Evolutionary conservation across 1,140 invertebrate species (phyloP).

Genomic region (Ganaspis sp.): DNA sequence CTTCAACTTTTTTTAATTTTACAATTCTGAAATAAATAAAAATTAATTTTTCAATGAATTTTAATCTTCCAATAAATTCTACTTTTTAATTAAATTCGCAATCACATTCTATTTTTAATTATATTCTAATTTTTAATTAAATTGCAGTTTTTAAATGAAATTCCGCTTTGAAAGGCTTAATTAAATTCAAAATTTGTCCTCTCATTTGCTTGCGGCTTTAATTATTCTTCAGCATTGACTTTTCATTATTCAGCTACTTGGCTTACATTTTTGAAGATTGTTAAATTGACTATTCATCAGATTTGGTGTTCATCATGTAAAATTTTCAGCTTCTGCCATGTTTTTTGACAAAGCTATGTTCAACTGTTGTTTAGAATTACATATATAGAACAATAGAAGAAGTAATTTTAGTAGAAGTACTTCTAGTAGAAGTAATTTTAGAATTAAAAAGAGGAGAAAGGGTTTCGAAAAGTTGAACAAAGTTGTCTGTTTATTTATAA

Average conservation of each 20-base stretch:
- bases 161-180: too few species aligned
- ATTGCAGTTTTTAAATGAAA: too few species aligned
- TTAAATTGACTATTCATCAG: background rate
- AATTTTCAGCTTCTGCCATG: conserved; percentile 58
- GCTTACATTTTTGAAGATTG: background rate
- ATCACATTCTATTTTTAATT: too few species aligned
- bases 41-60: too few species aligned
- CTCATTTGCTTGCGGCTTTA: background rate
- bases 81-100: too few species aligned
- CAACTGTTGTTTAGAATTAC: conserved; percentile 50
- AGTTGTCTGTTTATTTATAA: background rate
- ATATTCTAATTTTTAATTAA: too few species aligned
- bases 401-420: too few species aligned
- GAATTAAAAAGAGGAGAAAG: background rate
- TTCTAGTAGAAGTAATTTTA: background rate
- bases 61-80: too few species aligned
- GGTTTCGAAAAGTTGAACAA: background rate
- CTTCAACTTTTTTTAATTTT: background rate
- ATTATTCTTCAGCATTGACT: background rate
- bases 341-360: conserved; percentile 57
- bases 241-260: background rate
- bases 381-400: too few species aligned
- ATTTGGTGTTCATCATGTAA: conserved; percentile 35
- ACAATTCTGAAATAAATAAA: too few species aligned
- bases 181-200: too few species aligned